Conservation (phyloP, 2,888 invertebrate species). For the Deilephila porcellus region DNA sequence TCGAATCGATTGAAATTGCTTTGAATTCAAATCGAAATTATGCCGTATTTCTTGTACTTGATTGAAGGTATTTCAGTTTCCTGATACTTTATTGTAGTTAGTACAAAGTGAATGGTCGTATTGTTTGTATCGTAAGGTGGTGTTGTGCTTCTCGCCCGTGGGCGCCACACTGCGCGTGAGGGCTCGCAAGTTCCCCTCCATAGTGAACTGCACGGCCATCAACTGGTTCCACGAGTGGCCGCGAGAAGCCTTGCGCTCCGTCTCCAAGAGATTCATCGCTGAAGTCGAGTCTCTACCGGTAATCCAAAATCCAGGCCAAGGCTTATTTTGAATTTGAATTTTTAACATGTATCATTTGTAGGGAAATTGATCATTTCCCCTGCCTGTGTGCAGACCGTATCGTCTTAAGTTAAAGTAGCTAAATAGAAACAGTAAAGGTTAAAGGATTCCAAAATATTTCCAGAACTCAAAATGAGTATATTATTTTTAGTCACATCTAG, state of each 20-base stretch:
- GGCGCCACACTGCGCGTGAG: conserved; percentile 94
- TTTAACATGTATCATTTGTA: too few relatives aligned
- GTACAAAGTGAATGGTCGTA: neutral
- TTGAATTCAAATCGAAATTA: too few relatives aligned
- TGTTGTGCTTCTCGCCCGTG: conserved; percentile 97
- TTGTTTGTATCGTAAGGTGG: conserved; percentile 75
- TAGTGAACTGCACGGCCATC: conserved; percentile 96
- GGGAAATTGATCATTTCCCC: too few relatives aligned
- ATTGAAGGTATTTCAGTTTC: too few relatives aligned
- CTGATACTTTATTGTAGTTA: too few relatives aligned
- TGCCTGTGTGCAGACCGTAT: too few relatives aligned
- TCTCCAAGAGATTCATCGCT: conserved; percentile 92
- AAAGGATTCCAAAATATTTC: neutral
- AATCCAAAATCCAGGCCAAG: conserved; percentile 33
- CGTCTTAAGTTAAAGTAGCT: too few relatives aligned
- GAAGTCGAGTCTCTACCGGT: conserved; percentile 91
- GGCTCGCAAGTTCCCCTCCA: conserved; percentile 96
- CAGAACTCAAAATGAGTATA: neutral
- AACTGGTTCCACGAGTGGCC: conserved; percentile 99
- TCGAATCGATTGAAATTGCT: too few relatives aligned
- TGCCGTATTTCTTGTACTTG: too few relatives aligned
- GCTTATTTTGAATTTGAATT: too few relatives aligned
- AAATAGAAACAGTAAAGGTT: neutral
- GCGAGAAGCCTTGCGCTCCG: conserved; percentile 94
- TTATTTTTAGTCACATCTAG: conserved; percentile 78